Percentiles rank a stretch among this genome's conserved stretches.
phyloP scores from a whole-genome alignment of 2,113 vertebrate genomes.

The Ginglymostoma cirratum region DNA sequence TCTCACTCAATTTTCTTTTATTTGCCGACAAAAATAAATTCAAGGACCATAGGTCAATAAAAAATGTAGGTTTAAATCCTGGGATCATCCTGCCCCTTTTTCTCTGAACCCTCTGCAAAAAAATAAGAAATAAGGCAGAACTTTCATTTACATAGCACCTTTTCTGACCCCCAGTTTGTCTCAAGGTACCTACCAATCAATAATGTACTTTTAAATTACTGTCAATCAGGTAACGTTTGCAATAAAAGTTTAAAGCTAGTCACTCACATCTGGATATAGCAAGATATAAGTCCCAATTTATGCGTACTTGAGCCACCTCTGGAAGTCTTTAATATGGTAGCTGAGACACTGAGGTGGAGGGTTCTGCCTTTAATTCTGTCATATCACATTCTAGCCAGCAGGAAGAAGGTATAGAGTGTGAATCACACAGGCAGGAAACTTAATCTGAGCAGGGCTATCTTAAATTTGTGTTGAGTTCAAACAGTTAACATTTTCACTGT shows the following conservation, averaged over 20 bases:
- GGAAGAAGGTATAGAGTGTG: background rate
- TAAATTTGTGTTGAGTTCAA: background rate
- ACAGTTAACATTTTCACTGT: background rate
- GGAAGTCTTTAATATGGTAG: background rate
- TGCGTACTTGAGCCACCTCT: background rate
- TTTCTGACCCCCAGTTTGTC: background rate
- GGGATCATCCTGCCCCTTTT: background rate
- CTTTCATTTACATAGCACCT: background rate
- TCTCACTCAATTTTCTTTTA: background rate
- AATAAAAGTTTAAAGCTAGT: background rate
- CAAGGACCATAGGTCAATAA: background rate
- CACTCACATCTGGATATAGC: background rate
- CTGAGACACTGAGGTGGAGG: background rate
- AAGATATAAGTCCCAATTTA: background rate
- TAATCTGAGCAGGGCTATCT: background rate
- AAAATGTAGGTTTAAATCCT: background rate
- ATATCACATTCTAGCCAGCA: background rate
- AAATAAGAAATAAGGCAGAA: background rate
- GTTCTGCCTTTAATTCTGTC: background rate
- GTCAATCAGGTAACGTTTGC: background rate
- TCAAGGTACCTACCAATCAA: background rate
- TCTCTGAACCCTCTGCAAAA: background rate
- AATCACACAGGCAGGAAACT: background rate
- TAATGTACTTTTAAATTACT: background rate
- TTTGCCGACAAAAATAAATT: background rate